Conservation (phyloP, 2,797 vertebrate species). For the Odontamblyopus rebecca region DNA sequence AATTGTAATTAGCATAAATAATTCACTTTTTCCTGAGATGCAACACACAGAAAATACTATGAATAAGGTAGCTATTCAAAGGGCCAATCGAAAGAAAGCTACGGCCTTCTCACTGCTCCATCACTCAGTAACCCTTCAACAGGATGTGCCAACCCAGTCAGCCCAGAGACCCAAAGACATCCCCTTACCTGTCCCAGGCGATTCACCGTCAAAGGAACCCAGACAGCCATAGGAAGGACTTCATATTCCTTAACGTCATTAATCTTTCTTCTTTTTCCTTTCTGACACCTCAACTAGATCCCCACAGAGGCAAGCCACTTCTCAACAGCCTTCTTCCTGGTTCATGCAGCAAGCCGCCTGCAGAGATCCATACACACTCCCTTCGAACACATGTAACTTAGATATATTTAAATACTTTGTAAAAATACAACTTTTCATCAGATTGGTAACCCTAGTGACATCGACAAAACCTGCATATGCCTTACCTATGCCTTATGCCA, state of each 20-base stretch:
- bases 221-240: constrained; percentile 55
- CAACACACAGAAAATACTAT: constrained; percentile 49
- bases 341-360: constrained; percentile 47
- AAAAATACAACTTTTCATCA: constrained; percentile 43
- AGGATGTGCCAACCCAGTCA: constrained; percentile 63
- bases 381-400: constrained; percentile 45
- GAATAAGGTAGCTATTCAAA: background rate
- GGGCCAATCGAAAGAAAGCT: constrained; percentile 37
- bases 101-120: constrained; percentile 54
- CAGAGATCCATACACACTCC: constrained; percentile 44
- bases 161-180: constrained; percentile 53
- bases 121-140: constrained; percentile 62
- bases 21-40: constrained; percentile 35
- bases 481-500: constrained; percentile 66
- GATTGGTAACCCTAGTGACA: constrained; percentile 62
- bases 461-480: constrained; percentile 42
- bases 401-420: constrained; percentile 13
- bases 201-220: constrained; percentile 48
- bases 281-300: constrained; percentile 74
- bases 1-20: too few species aligned
- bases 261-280: constrained; percentile 77
- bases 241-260: constrained; percentile 67
- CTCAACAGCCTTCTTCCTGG: constrained; percentile 54
- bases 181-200: constrained; percentile 63
- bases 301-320: constrained; percentile 52